Conservation (phyloP, 2,113 vertebrate species). For the Struthidea cinerea region DNA sequence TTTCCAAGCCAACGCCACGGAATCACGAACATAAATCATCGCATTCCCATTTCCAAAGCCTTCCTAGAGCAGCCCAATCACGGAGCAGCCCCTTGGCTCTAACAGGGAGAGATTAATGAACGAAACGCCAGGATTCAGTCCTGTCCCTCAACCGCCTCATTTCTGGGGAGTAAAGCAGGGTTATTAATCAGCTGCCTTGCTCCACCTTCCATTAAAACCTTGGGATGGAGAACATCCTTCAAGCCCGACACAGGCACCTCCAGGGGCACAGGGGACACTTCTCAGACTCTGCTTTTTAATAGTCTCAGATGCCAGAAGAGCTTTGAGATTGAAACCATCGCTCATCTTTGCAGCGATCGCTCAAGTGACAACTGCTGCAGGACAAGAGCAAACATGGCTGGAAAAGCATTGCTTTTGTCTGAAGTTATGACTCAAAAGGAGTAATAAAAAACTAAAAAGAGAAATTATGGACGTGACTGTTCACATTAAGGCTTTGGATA, state of each 20-base stretch:
- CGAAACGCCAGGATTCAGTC: background rate
- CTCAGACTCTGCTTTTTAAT: background rate
- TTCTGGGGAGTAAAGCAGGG: background rate
- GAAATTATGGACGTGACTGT: fast-evolving
- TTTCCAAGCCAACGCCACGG: background rate
- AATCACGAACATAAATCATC: background rate
- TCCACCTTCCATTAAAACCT: background rate
- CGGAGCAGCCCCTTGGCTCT: background rate
- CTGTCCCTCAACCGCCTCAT: background rate
- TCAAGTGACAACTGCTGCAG: background rate
- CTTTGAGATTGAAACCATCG: background rate
- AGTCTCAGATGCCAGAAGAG: background rate
- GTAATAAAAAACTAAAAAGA: background rate
- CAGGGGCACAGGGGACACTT: background rate
- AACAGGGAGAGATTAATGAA: background rate
- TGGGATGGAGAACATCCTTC: background rate
- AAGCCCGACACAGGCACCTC: background rate
- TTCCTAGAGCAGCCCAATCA: background rate
- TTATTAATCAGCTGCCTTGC: background rate
- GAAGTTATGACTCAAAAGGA: fast-evolving
- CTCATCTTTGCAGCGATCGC: background rate
- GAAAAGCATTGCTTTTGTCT: background rate
- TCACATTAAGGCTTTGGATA: fast-evolving
- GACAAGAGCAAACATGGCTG: background rate
- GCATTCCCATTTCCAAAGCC: background rate